Conservation (phyloP, 53 echinoderm and acorn worm genomes). For the Arbacia lixula region DNA sequence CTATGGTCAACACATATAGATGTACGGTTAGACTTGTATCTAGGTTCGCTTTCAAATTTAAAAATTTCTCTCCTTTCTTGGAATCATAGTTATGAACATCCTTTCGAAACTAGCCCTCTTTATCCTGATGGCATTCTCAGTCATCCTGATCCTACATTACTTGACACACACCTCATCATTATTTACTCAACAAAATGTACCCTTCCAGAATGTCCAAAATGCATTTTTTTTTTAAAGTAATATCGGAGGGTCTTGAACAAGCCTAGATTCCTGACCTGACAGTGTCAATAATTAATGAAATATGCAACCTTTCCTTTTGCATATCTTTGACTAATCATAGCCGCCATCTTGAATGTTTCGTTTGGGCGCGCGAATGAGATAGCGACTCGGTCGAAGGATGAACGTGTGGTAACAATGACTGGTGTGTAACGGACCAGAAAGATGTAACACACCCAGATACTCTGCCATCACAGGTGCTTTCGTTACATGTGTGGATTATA, state of each 20-base stretch:
- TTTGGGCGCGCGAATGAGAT: conserved; percentile 23
- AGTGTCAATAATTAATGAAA: conserved; percentile 53
- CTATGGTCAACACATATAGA: background rate
- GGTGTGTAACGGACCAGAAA: too few relatives aligned
- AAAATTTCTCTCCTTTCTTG: background rate
- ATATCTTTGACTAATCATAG: background rate
- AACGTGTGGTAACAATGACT: too few relatives aligned
- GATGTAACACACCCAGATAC: conserved; percentile 19
- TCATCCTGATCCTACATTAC: background rate
- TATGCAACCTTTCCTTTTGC: conserved; percentile 34
- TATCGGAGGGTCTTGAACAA: background rate
- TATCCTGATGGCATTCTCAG: too few relatives aligned
- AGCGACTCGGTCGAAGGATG: too few relatives aligned
- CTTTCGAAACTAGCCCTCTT: too few relatives aligned
- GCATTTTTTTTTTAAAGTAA: background rate
- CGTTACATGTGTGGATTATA: too few relatives aligned
- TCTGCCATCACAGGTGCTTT: too few relatives aligned
- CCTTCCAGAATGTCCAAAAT: background rate
- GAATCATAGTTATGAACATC: too few relatives aligned
- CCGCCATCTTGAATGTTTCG: conserved; percentile 33
- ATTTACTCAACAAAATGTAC: background rate
- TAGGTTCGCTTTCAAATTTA: background rate
- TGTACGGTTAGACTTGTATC: background rate
- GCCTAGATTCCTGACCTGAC: conserved; percentile 25
- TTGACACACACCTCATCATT: background rate